Percentiles rank a stretch among this genome's conserved stretches.
Evolutionary conservation across 1,140 invertebrate species (phyloP).

Genomic region (Arion vulgaris): DNA sequence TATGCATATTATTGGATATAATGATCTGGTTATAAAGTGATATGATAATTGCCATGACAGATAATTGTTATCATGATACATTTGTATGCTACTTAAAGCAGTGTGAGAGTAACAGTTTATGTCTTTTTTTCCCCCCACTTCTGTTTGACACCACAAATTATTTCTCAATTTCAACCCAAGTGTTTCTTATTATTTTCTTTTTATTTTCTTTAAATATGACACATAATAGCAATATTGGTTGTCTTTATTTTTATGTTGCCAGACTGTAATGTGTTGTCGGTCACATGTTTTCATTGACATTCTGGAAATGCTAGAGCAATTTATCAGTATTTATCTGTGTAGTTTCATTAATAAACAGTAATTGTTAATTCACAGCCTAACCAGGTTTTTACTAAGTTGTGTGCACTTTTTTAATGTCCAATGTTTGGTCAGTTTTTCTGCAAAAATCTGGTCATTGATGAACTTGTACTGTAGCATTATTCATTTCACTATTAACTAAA

Average conservation of each 20-base stretch:
- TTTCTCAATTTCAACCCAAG: background rate
- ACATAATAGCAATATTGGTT: slow-evolving; percentile 39
- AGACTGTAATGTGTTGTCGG: slow-evolving; percentile 31
- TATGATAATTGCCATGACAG: background rate
- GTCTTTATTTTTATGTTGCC: slow-evolving; percentile 21
- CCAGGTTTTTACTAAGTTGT: background rate
- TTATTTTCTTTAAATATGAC: background rate
- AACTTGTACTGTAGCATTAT: no score
- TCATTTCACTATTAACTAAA: no score
- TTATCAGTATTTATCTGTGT: slow-evolving; percentile 44
- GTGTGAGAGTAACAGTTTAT: background rate
- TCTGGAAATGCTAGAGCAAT: slow-evolving; percentile 43
- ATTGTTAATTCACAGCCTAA: slow-evolving; percentile 37
- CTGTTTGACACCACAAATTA: background rate
- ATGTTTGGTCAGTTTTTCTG: no score
- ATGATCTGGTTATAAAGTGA: background rate
- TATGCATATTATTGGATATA: background rate
- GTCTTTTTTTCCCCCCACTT: background rate
- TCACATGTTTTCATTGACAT: slow-evolving; percentile 18
- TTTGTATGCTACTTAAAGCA: background rate
- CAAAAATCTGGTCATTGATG: no score
- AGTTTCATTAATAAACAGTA: slow-evolving; percentile 44
- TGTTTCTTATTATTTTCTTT: background rate
- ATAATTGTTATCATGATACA: background rate
- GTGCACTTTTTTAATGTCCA: no score